Evolutionary conservation across 2,113 vertebrate species (phyloP).

Genomic region (Clupea harengus): DNA sequence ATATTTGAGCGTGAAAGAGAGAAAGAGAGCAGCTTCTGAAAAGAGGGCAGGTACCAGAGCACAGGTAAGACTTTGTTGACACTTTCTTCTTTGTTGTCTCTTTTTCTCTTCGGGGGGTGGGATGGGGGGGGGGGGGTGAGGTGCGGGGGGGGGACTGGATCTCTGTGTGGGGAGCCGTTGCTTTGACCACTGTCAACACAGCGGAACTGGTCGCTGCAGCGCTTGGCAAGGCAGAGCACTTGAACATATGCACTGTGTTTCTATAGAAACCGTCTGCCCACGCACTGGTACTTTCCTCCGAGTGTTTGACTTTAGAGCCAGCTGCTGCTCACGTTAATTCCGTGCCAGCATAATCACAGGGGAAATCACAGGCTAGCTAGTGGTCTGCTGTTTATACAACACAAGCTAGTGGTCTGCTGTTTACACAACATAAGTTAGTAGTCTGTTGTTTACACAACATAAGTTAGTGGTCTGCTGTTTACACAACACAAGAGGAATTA

Average conservation of each 20-base stretch:
- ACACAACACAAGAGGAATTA: background rate
- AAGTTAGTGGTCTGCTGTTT: background rate
- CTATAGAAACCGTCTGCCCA: conserved; percentile 59
- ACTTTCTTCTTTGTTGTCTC: conserved; percentile 28
- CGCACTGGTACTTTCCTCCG: conserved; percentile 46
- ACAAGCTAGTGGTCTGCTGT: background rate
- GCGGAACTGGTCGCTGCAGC: background rate
- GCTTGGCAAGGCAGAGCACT: conserved; percentile 37
- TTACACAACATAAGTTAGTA: background rate
- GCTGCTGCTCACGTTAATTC: background rate
- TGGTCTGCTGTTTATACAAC: background rate
- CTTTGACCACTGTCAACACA: background rate
- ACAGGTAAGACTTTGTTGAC: conserved; percentile 67
- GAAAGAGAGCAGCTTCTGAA: conserved; percentile 37
- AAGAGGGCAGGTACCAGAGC: conserved; percentile 70
- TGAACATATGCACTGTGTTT: conserved; percentile 54
- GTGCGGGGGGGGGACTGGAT: background rate
- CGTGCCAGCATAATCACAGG: background rate
- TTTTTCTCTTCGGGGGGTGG: background rate
- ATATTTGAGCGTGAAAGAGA: conserved; percentile 16
- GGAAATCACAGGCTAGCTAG: no score
- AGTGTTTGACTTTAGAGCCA: background rate
- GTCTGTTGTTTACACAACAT: background rate
- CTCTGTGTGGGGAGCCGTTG: background rate
- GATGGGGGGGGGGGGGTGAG: background rate